Evolutionary conservation across 2,888 invertebrate species (phyloP).

Genomic region (Ptychoptera contaminata): DNA sequence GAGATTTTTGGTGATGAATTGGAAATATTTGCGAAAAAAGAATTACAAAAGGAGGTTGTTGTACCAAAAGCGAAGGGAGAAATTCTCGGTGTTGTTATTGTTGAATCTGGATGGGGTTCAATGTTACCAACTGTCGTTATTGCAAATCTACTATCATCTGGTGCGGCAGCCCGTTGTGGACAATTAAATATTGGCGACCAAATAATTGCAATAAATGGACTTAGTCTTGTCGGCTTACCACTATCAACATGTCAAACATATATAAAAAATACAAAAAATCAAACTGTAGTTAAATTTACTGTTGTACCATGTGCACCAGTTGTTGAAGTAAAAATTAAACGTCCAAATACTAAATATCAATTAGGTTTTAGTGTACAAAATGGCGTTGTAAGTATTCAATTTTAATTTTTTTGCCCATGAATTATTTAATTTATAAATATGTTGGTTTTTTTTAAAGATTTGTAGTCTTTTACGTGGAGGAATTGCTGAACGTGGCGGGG

Average conservation of each 20-base stretch:
- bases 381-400: slow-evolving; percentile 63
- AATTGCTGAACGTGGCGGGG: slow-evolving; percentile 97
- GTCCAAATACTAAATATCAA: slow-evolving; percentile 99
- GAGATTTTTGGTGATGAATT: slow-evolving; percentile 98
- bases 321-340: slow-evolving; percentile 96
- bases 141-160: slow-evolving; percentile 91
- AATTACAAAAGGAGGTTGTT: slow-evolving; percentile 94
- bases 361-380: slow-evolving; percentile 99
- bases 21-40: slow-evolving; percentile 98
- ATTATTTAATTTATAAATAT: background rate
- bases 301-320: slow-evolving; percentile 99
- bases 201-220: slow-evolving; percentile 97
- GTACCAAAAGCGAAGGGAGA: slow-evolving; percentile 98
- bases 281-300: slow-evolving; percentile 96
- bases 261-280: slow-evolving; percentile 96
- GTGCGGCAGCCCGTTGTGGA: slow-evolving; percentile 94
- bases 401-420: slow-evolving; percentile 1
- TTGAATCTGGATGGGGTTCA: slow-evolving; percentile 99
- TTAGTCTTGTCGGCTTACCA: slow-evolving; percentile 93
- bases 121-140: slow-evolving; percentile 99
- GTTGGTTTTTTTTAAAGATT: slow-evolving; percentile 44
- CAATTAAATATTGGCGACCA: slow-evolving; percentile 98
- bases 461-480: slow-evolving; percentile 95
- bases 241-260: slow-evolving; percentile 96
- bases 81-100: slow-evolving; percentile 94